phyloP scores from a whole-genome alignment of 2,113 vertebrate genomes.

The Paracanthobrama guichenoti region DNA sequence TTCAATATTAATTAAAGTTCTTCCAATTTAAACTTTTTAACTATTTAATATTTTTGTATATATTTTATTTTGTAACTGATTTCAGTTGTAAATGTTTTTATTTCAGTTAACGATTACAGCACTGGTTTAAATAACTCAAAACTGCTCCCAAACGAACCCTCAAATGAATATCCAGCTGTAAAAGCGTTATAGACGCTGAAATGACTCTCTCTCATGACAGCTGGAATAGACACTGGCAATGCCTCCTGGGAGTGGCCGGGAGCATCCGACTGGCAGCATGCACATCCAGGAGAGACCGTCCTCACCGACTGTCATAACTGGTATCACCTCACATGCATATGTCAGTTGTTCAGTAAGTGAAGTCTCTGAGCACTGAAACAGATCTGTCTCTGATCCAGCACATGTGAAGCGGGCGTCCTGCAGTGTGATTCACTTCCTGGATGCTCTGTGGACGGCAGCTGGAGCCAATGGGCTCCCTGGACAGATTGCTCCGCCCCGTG shows the following conservation, averaged over 20 bases:
- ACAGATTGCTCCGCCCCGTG: slow-evolving; percentile 78
- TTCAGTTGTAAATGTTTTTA: too few species aligned
- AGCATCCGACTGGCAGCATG: slow-evolving; percentile 72
- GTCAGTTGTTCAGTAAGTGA: too few species aligned
- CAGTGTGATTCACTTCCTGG: slow-evolving; percentile 75
- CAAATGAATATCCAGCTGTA: neutral
- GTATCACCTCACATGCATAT: slow-evolving; percentile 56
- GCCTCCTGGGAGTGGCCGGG: slow-evolving; percentile 67
- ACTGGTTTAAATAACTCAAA: neutral
- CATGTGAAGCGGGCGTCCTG: slow-evolving; percentile 78
- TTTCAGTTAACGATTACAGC: too few species aligned
- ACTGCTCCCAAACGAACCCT: neutral
- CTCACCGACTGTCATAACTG: slow-evolving; percentile 81
- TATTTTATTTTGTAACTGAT: neutral
- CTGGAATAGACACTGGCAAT: slow-evolving; percentile 63
- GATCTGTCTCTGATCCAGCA: slow-evolving; percentile 65
- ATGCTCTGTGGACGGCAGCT: slow-evolving; percentile 77
- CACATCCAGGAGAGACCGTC: slow-evolving; percentile 78
- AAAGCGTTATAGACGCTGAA: neutral
- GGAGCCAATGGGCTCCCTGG: slow-evolving; percentile 83
- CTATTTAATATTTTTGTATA: too few species aligned
- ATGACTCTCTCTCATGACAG: slow-evolving; percentile 14
- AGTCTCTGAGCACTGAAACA: neutral
- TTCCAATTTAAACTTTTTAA: too few species aligned
- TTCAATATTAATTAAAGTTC: too few species aligned